Evolutionary conservation across 2,113 vertebrate species (phyloP), one percentile per base, ranked within the genome.

Genomic region (Microtus richardsoni): DNA sequence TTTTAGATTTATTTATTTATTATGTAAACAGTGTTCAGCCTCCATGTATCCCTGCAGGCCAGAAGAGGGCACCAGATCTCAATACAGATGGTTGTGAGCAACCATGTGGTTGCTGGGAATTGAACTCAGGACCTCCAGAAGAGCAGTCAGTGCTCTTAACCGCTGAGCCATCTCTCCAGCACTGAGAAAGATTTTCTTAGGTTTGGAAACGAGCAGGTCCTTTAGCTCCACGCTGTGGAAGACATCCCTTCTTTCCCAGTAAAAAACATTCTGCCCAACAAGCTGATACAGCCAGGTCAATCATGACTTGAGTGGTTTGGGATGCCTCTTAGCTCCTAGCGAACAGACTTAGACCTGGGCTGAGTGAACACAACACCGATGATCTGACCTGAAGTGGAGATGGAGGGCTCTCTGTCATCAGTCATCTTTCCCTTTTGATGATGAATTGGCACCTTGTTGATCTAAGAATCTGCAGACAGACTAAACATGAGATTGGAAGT

Each of bases 401-500:
- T 90, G 91, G 92, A 91, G 92, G 70, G 66, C 54, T 97, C 84
- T 93, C 54, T 0, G 13, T 94, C 74, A 80, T 82, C 54, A 86
- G 89, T 91, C 47, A 95, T 96, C 96, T 95, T 96, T 96, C 95
- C 97, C 95, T 84, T 85, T 89, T 49, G n/a, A 71, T 92, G 94
- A 97, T 96, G 96, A 0, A 8, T 82, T 89, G 97, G 93, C 96
- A 96, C 83, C 12, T 5, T 97, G 96, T 97, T 98, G 94, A 98
- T 95, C 78, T 11, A 98, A 97, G 94, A 95, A 96, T 96, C 95
- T 97, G 88, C 95, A 98, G 97, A 98, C 84, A 98, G 97, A 98
- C 98, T 98, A 98, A 98, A 98, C 98, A 98, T 88, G 96, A 97
- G 94, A 97, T 89, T 83, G 91, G 71, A 90, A 97, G 96, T 86